Conservation (phyloP, 2,888 invertebrate species). For the Cheiracanthium punctorium region DNA sequence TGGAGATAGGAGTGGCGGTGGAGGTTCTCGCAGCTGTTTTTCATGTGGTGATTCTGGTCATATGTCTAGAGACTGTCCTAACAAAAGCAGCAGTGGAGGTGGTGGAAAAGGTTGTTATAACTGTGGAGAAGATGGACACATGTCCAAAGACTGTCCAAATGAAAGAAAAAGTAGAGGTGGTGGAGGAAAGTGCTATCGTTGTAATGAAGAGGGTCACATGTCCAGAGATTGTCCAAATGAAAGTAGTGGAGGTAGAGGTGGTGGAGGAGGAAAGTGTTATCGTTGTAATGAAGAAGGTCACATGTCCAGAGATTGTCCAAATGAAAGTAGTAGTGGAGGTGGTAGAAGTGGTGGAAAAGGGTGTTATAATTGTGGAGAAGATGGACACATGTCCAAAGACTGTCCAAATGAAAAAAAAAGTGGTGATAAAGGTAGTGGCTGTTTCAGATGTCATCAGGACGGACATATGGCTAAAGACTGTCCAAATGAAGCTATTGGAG, state of each 20-base stretch:
- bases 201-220: slow-evolving; percentile 72
- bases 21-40: slow-evolving; percentile 39
- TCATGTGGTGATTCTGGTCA: slow-evolving; percentile 71
- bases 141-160: slow-evolving; percentile 63
- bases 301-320: slow-evolving; percentile 70
- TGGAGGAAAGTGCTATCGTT: slow-evolving; percentile 68
- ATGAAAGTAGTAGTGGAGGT: background rate
- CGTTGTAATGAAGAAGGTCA: slow-evolving; percentile 73
- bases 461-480: slow-evolving; percentile 70
- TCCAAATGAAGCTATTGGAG: slow-evolving; percentile 37
- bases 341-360: slow-evolving; percentile 18
- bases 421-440: slow-evolving; percentile 20
- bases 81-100: slow-evolving; percentile 32
- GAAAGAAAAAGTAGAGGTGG: slow-evolving; percentile 38
- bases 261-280: slow-evolving; percentile 48
- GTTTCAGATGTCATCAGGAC: slow-evolving; percentile 45
- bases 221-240: slow-evolving; percentile 65
- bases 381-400: slow-evolving; percentile 72
- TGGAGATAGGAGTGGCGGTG: slow-evolving; percentile 5
- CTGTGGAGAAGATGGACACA: slow-evolving; percentile 65
- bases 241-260: slow-evolving; percentile 12
- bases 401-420: slow-evolving; percentile 48
- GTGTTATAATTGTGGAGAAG: slow-evolving; percentile 72
- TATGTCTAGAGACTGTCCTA: slow-evolving; percentile 65
- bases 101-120: slow-evolving; percentile 34